Conservation (phyloP, 1,140 invertebrate genomes). For the Dendrolimus kikuchii region DNA sequence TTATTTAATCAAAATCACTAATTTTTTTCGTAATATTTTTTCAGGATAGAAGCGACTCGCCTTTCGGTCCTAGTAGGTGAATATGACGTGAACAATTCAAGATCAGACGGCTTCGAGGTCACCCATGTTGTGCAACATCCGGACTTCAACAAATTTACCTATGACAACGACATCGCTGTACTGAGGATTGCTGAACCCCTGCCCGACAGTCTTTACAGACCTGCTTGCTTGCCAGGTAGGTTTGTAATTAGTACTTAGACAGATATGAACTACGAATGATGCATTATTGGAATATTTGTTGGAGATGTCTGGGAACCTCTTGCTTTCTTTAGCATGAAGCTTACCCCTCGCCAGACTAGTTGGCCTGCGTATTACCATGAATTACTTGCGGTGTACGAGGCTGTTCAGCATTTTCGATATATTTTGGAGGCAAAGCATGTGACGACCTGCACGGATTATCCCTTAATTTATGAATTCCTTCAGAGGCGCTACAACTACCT, state of each 20-base stretch:
- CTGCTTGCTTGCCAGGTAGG: constrained; percentile 80
- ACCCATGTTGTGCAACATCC: constrained; percentile 73
- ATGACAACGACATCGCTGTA: constrained; percentile 88
- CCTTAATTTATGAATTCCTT: too few relatives aligned
- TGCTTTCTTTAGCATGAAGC: too few relatives aligned
- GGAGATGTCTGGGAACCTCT: too few relatives aligned
- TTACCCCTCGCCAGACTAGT: too few relatives aligned
- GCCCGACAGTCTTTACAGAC: constrained; percentile 73
- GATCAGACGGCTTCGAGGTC: constrained; percentile 37
- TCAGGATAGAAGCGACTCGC: constrained; percentile 48
- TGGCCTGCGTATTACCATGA: too few relatives aligned
- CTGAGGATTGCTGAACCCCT: constrained; percentile 79
- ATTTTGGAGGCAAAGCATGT: too few relatives aligned
- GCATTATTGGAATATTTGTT: too few relatives aligned
- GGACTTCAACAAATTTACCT: constrained; percentile 79
- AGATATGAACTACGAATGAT: too few relatives aligned
- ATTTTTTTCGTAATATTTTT: constrained; percentile 10
- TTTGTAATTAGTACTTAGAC: neutral
- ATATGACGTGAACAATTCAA: constrained; percentile 48
- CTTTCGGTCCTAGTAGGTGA: constrained; percentile 51
- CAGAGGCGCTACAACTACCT: too few relatives aligned
- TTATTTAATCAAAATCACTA: neutral
- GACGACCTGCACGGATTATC: too few relatives aligned
- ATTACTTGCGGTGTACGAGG: too few relatives aligned
- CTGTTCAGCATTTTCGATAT: too few relatives aligned